phyloP scores from a whole-genome alignment of 2,888 invertebrate genomes.

The Rhogogaster chlorosoma region DNA sequence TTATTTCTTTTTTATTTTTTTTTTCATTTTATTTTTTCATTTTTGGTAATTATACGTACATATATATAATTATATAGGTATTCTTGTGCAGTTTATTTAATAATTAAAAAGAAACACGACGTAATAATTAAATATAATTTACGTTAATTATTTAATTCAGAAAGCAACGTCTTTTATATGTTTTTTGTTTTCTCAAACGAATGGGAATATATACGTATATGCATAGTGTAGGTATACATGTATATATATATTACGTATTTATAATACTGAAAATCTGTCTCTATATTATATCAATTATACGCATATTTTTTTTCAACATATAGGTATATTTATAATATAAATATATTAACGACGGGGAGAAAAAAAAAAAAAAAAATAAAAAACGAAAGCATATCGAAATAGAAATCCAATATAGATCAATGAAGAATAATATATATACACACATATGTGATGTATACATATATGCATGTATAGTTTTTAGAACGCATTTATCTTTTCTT shows the following conservation, averaged over 20 bases:
- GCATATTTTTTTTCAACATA: not conserved
- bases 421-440: conserved; percentile 36
- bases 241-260: not conserved
- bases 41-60: not conserved
- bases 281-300: not conserved
- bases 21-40: not conserved
- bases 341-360: not conserved
- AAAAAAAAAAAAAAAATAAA: not conserved
- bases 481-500: conserved; percentile 61
- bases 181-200: not conserved
- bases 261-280: conserved; percentile 1
- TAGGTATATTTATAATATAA: not conserved
- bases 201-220: not conserved
- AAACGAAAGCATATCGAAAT: not conserved
- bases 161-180: not conserved
- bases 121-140: not conserved
- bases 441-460: conserved; percentile 52
- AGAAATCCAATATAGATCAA: not conserved
- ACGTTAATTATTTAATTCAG: not conserved
- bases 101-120: not conserved
- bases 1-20: not conserved
- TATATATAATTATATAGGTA: conserved; percentile 18
- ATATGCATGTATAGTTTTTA: conserved; percentile 58
- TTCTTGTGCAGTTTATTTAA: not conserved
- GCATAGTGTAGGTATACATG: not conserved